phyloP scores from a whole-genome alignment of 2,797 vertebrate genomes.

The Sebastiscus albofasciatus region DNA sequence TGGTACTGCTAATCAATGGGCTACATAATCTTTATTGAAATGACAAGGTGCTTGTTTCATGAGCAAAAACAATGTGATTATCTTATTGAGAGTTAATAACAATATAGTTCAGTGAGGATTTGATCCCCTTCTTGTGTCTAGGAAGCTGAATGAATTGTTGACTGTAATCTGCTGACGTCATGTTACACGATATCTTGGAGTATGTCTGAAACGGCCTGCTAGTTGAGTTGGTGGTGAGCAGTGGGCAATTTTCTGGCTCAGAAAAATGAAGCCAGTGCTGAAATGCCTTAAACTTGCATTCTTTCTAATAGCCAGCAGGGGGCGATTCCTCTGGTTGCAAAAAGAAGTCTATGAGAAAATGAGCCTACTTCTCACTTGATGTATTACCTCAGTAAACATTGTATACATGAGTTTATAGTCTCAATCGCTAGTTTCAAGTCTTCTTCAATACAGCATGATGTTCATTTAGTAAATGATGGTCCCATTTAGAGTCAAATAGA shows the following conservation, averaged over 20 bases:
- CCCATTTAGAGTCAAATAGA: too few species aligned
- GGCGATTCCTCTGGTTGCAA: too few species aligned
- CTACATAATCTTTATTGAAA: neutral
- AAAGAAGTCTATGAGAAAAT: too few species aligned
- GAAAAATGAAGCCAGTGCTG: too few species aligned
- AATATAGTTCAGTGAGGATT: accelerated
- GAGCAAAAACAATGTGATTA: neutral
- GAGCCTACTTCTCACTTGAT: too few species aligned
- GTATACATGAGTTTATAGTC: too few species aligned
- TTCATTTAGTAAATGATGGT: too few species aligned
- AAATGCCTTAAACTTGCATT: too few species aligned
- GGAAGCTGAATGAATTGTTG: accelerated
- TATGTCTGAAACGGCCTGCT: neutral
- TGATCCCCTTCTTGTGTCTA: neutral
- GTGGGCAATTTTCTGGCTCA: accelerated
- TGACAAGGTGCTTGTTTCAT: neutral
- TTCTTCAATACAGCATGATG: too few species aligned
- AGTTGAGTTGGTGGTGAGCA: neutral
- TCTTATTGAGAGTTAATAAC: neutral
- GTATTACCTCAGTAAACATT: too few species aligned
- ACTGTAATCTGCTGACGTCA: neutral
- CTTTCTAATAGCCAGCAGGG: too few species aligned
- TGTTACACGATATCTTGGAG: neutral
- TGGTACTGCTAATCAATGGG: neutral
- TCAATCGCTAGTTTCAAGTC: accelerated